Base-by-base conservation (phyloP, 2,888 invertebrate genomes). In the Philaethria dido region DNA sequence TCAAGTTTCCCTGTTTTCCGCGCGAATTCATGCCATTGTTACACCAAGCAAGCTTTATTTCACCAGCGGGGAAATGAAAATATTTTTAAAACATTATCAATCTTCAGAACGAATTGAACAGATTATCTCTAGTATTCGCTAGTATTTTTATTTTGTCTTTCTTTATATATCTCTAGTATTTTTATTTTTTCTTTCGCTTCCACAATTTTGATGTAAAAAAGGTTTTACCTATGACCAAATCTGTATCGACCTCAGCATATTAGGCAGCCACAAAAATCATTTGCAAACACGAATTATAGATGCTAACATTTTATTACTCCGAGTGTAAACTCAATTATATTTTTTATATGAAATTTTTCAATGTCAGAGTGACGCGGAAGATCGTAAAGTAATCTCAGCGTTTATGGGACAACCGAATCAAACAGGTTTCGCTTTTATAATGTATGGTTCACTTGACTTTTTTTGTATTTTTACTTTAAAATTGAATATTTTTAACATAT, bases 341-440 rank as follows among this genome's bases (percentile, higher is more conserved):
- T 39, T 47, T 48, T 63, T 6, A 45, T 29, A 55, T 16, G 25
- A 25, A 39, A 55, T 48, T 50, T 64, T 65, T 65, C 64, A 65
- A 65, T 65, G 59, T 60, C 64, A 60, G 57, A 60, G 18, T 44
- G 50, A 65, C 33, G 33, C 62, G 66, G 59, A 63, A 63, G 62
- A 66, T 66, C 66, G 62, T 66, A 66, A 59, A 62, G 59, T 52
- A 63, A 47, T 66, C 59, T 60, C 47, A 13, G 47, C 29, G 42
- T 64, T 67, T 70, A 70, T 70, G 69, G 68, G 64, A 70, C 69
- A 62, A 42, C 52, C 55, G 36, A 42, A 61, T 52, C 14, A 50
- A 59, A 68, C 69, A 52, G 64, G 69, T 70, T 68, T 70, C 68
- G 52, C 69, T 70, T 70, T 70, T 64, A 45, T 67, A 61, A 29